Percentiles rank a stretch among this genome's conserved stretches.
These are phyloP conservation scores for Papilio gigon DNA, from an alignment of 2,888 invertebrate species.

Conservation along the genomic window DNA sequence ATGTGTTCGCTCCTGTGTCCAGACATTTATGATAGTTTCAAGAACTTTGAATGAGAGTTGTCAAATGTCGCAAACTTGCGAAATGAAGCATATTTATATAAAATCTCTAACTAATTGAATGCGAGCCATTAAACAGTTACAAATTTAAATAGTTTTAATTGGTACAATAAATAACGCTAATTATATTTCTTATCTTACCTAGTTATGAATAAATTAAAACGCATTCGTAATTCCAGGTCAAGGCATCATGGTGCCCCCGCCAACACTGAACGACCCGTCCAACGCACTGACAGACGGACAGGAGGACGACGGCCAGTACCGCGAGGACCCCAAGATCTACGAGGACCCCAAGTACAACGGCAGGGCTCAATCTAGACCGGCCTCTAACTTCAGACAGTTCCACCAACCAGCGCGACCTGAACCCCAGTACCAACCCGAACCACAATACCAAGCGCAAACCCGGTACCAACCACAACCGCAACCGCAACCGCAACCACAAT, in stretches of 20 bases:
- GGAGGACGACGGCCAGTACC: constrained; percentile 92
- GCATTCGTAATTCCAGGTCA: constrained; percentile 68
- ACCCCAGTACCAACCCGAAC: constrained; percentile 48
- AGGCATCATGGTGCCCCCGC: constrained; percentile 92
- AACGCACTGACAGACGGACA: constrained; percentile 84
- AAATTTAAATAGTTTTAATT: no score
- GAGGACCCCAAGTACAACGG: constrained; percentile 86
- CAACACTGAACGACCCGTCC: constrained; percentile 83
- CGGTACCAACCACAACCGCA: constrained; percentile 44
- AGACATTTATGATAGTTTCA: no score
- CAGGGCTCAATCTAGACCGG: constrained; percentile 57
- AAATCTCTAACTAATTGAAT: background rate
- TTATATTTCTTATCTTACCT: background rate
- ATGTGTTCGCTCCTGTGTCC: no score
- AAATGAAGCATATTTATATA: no score
- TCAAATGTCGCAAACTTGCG: background rate
- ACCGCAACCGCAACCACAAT: constrained; percentile 54
- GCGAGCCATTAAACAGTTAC: background rate
- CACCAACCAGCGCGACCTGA: constrained; percentile 54
- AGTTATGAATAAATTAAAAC: constrained; percentile 14
- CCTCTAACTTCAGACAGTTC: constrained; percentile 58
- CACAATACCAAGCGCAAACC: constrained; percentile 54
- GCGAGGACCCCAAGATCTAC: constrained; percentile 91
- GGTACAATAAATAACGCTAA: background rate
- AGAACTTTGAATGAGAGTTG: no score